Conservation (phyloP, 1,140 invertebrate genomes). For the Bombus superbus region DNA sequence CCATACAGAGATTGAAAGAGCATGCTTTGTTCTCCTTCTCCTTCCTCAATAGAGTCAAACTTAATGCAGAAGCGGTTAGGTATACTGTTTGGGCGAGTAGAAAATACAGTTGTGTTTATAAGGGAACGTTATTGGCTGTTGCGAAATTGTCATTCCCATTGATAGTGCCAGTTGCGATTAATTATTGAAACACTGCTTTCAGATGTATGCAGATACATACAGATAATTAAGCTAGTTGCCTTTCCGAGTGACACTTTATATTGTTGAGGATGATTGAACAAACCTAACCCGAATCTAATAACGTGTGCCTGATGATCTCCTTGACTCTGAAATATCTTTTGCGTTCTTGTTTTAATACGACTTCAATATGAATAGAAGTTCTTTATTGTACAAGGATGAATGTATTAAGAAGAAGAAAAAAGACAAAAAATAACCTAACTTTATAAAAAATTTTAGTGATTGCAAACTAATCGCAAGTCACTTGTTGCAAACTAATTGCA, state of each 20-base stretch:
- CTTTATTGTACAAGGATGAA: too few species aligned
- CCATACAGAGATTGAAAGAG: not conserved
- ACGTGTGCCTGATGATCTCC: not conserved
- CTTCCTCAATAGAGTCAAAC: not conserved
- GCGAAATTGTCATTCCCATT: constrained; percentile 17
- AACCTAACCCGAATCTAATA: not conserved
- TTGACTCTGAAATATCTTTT: not conserved
- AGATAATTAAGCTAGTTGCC: not conserved
- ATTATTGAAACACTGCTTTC: not conserved
- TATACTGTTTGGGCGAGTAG: not conserved
- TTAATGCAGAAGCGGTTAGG: not conserved
- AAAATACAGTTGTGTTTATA: not conserved
- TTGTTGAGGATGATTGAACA: not conserved
- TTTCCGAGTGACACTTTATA: not conserved
- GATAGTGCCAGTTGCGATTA: not conserved
- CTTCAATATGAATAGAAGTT: not conserved
- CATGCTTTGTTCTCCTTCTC: not conserved
- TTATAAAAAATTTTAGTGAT: not conserved
- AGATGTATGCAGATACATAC: not conserved
- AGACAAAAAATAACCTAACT: not conserved
- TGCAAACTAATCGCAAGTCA: not conserved
- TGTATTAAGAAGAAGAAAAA: not conserved
- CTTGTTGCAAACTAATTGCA: not conserved
- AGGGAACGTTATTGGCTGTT: not conserved
- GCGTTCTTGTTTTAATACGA: too few species aligned